These are phyloP conservation scores for Synanthedon andrenaeformis DNA, from an alignment of 2,888 invertebrate genomes.

Conservation along the genomic window DNA sequence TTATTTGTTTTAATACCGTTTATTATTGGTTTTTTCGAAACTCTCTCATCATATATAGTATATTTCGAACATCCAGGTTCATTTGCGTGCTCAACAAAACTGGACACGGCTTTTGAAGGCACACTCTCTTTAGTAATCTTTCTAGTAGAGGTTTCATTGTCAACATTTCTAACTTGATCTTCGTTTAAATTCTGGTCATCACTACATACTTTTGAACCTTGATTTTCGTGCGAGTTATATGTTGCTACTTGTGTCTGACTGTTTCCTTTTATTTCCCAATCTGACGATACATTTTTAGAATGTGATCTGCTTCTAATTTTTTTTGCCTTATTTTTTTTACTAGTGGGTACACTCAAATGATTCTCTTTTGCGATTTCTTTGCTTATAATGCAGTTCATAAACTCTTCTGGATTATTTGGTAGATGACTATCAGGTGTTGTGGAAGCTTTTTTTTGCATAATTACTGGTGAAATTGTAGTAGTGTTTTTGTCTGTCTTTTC, in stretches of 20 bases:
- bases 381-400: constrained; percentile 13
- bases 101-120: neutral
- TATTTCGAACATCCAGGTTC: neutral
- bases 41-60: constrained; percentile 35
- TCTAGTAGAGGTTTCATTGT: neutral
- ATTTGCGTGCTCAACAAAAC: neutral
- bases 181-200: neutral
- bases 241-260: too few species aligned
- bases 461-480: neutral
- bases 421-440: constrained; percentile 35
- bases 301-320: too few species aligned
- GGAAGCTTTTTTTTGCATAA: constrained; percentile 6
- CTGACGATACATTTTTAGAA: neutral
- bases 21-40: constrained; percentile 24
- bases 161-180: neutral
- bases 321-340: too few species aligned
- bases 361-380: neutral
- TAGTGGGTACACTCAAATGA: too few species aligned
- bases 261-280: neutral
- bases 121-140: neutral
- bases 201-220: neutral
- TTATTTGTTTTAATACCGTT: constrained; percentile 23
- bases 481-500: constrained; percentile 3
- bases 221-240: neutral
- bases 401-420: constrained; percentile 54